Base-by-base conservation (phyloP, 1,140 invertebrate genomes). In the Drosophila insularis region DNA sequence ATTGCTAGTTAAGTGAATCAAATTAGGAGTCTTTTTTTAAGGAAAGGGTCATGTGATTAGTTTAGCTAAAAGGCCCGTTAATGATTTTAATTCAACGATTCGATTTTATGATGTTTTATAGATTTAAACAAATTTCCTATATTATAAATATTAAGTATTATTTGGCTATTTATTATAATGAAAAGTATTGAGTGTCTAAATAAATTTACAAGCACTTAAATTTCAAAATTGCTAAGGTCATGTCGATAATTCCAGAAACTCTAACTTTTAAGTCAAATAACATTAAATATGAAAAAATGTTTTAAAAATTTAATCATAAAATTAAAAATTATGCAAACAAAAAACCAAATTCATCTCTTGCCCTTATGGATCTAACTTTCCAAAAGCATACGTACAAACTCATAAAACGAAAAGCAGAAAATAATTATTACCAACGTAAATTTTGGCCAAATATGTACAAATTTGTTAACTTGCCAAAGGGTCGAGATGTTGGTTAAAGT, bases 361-460 rank as follows among this genome's bases (percentile, higher is more conserved):
- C 17, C n/a, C 1, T 14, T 8, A 0, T 46, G 6, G 43, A 10
- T 46, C 1, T 46, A 46, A 46, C 43, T 46, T 46, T 46, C 19
- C 1, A 32, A 19, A 58, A 50, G 46, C 35, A 43, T 23, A 39
- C 27, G 6, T 27, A 27, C 27, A 27, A 27, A 5, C 27, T 27
- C 27, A 27, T 64, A 74, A 66, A 70, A 62, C 32, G 58, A 64
- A 71, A 74, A 68, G 67, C 63, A 40, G 59, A 64, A 75, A 75
- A 71, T 78, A 64, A 75, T 75, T 64, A 75, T 75, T 71, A 78
- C 40, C 72, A 61, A 68, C 55, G 59, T 64, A 75, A 67, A 78
- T 71, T 64, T 61, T 27, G 17, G 10, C 75, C 60, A 71, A 78
- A 75, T 27, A 68, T 71, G 54, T 68, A 64, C 63, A 78, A 75